Evolutionary conservation across 2,888 invertebrate species (phyloP), one percentile per base, ranked within the genome.

Genomic region (Trachelus tabidus): DNA sequence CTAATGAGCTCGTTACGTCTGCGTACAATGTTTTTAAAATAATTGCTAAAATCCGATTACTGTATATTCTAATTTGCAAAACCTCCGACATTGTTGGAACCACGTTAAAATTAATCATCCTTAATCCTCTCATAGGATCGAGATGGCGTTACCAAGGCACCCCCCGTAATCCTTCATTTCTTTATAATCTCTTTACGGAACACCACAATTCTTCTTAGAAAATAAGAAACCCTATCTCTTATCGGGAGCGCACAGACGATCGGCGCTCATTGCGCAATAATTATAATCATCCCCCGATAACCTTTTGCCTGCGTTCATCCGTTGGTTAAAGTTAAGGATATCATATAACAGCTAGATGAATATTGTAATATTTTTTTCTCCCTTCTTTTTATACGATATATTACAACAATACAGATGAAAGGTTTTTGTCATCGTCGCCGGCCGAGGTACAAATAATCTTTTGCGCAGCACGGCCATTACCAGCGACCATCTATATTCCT

Each of bases 301-400:
- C 23, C 2, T 23, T 40, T 15, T 15, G 40, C 0, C 40, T 15
- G 1, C 4, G 0, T 40, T 15, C 23, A 23, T 56, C 23, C 56
- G 23, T 23, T 9, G 56, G 9, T 56, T 56, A 56, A 56, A 56
- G 56, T 23, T 56, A 23, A 23, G 56, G 23, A 74, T 78, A 79
- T 78, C 76, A 77, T 79, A 77, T 77, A 69, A 78, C 78, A 78
- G 78, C 79, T 78, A 79, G 79, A 79, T 77, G 79, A 79, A 81
- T 81, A 81, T 81, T 76, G 71, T 81, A 78, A 81, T 79, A 78
- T 77, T 77, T 77, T 68, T 35, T 69, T 69, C 33, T 15, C 68
- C 34, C 11, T 40, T 30, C 31, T 12, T 31, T 68, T 69, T 73
- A 68, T 11, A 56, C 68, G 30, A 77, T 73, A 73, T 77, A 77